Evolutionary conservation across 2,888 invertebrate genomes (phyloP).

Genomic region (Pseudococcus jackbeardsleyi): DNA sequence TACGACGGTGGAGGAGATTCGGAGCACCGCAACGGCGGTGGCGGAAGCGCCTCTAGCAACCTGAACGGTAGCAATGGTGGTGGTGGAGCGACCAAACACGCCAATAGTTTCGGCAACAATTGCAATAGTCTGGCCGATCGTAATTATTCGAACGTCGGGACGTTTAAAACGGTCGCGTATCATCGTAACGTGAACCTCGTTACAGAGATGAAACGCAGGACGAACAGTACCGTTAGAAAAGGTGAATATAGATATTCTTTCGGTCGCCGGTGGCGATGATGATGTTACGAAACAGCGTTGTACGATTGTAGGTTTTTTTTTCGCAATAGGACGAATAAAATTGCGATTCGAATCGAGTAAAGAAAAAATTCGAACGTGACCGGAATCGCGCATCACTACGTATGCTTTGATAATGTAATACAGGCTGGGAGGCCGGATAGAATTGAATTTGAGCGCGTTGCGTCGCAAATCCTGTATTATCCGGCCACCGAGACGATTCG

Average conservation of each 20-base stretch:
- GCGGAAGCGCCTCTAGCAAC: background rate
- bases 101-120: conserved; percentile 5
- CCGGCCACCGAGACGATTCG: background rate
- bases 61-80: background rate
- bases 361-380: conserved; percentile 4
- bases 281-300: background rate
- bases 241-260: background rate
- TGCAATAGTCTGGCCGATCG: conserved; percentile 27
- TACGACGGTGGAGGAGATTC: conserved; percentile 51
- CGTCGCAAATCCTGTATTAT: background rate
- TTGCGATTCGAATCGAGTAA: background rate
- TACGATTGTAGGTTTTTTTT: too few species aligned
- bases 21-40: background rate
- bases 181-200: background rate
- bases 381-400: background rate
- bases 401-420: background rate
- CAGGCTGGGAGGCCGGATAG: background rate
- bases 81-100: background rate
- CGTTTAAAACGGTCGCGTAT: conserved; percentile 18
- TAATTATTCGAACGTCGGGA: background rate
- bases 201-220: conserved; percentile 25
- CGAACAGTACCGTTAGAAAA: conserved; percentile 32
- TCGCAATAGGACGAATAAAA: background rate
- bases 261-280: background rate
- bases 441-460: background rate